Evolutionary conservation across 2,888 invertebrate species (phyloP).

Genomic region (Nineta flava): DNA sequence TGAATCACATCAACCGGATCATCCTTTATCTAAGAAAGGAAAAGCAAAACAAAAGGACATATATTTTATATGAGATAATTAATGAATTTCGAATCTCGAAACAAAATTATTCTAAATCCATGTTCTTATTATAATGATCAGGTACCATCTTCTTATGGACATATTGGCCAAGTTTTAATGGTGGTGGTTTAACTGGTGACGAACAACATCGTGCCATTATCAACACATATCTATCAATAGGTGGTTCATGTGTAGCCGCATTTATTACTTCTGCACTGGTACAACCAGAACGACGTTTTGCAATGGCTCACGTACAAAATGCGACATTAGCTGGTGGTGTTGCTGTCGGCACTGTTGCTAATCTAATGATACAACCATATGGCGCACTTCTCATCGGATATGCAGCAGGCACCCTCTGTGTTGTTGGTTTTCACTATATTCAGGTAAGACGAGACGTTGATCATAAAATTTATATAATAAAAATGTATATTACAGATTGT

Average conservation of each 20-base stretch:
- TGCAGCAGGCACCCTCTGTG: constrained; percentile 61
- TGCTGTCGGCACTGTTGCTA: constrained; percentile 71
- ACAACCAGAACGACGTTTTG: constrained; percentile 57
- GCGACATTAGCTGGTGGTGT: constrained; percentile 88
- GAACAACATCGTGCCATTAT: constrained; percentile 74
- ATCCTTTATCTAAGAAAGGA: too few species aligned
- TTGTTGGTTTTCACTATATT: constrained; percentile 61
- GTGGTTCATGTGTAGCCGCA: constrained; percentile 64
- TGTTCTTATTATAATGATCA: constrained; percentile 21
- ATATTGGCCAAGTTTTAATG: constrained; percentile 96
- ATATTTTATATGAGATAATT: too few species aligned
- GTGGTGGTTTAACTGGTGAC: constrained; percentile 53
- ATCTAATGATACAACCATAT: constrained; percentile 67
- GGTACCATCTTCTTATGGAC: constrained; percentile 90
- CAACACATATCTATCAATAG: constrained; percentile 84
- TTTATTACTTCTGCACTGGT: constrained; percentile 70
- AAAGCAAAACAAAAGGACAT: too few species aligned
- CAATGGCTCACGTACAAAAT: constrained; percentile 91
- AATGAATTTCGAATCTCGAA: too few species aligned
- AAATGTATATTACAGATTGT: too few species aligned
- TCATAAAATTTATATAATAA: too few species aligned
- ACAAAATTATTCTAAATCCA: too few species aligned
- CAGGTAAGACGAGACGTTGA: constrained; percentile 36
- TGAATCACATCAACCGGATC: too few species aligned
- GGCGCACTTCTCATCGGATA: constrained; percentile 71